Evolutionary conservation across 30 jellyfish, hydroid and myxozoan genomes (phyloP), one percentile per base, ranked within the genome.

Genomic region (Euphysa ruthae): DNA sequence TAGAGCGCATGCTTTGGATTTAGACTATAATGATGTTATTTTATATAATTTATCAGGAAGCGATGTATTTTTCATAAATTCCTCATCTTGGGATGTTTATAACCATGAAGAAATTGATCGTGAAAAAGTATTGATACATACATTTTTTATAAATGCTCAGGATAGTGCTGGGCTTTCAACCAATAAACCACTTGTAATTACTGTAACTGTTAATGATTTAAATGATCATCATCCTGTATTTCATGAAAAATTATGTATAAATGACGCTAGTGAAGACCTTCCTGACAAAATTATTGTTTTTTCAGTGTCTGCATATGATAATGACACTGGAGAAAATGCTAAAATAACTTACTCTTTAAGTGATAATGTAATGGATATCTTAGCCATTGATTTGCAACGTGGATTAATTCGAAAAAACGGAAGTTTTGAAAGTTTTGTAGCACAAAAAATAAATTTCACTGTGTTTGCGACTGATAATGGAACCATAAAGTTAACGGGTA

Each of bases 201-300:
- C 75, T 5, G 23, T 65, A 4, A 42, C 26, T 15, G 26, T 69
- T 21, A 14, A 27, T 14, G 81, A 69, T 28, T 74, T 69, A 0
- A 69, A 69, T 57, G 81, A 69, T 38, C 49, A 69, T 60, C 13
- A 10, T 14, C 81, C 81, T 25, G 33, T 20, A 6, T 69, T 69
- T 26, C 25, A n/a, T 0, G 44, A 15, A 5, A 4, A 14, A 0
- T n/a, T 6, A 20, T 69, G 81, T 46, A 5, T 4, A 23, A 69
- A 25, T 22, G 74, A 69, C 22, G 81, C 52, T 20, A 49, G 7
- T 21, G 81, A 69, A 19, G 43, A 27, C 0, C 10, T 57, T 4
- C 65, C 76, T 18, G 32, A 69, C 27, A 58, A 33, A n/a, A 31
- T 26, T 1, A 49, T 69, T 31, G 32, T 69, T 2, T 28, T 69